These are phyloP conservation scores for Centrocercus urophasianus DNA, from an alignment of 2,113 vertebrate genomes.

Conservation along the genomic window DNA sequence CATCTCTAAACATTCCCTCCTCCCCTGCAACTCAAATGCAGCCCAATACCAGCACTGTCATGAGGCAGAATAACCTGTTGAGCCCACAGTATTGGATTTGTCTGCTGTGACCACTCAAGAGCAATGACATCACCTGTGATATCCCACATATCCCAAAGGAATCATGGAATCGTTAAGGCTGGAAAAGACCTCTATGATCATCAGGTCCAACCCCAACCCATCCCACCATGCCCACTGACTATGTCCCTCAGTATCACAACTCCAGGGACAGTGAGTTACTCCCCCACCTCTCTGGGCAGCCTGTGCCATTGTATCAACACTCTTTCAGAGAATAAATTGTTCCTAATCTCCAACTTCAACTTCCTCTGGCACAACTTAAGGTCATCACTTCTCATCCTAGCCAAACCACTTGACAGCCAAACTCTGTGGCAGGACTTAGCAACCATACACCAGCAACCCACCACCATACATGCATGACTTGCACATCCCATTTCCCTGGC, in stretches of 20 bases:
- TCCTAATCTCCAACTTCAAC: too few species aligned
- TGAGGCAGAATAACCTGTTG: background rate
- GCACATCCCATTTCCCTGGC: background rate
- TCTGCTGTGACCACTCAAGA: background rate
- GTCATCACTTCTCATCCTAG: too few species aligned
- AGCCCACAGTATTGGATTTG: background rate
- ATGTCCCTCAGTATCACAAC: too few species aligned
- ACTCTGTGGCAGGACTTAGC: background rate
- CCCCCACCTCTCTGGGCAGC: too few species aligned
- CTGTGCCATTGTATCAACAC: too few species aligned
- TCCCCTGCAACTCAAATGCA: background rate
- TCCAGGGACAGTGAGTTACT: too few species aligned
- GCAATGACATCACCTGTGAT: background rate
- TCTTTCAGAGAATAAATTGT: too few species aligned
- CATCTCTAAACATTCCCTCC: background rate
- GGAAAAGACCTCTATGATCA: too few species aligned
- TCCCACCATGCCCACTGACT: too few species aligned
- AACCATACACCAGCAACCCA: background rate
- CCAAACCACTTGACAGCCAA: background rate
- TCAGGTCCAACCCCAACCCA: too few species aligned
- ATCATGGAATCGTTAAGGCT: too few species aligned
- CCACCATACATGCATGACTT: rapidly evolving
- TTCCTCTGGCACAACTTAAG: too few species aligned
- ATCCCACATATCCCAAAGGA: rapidly evolving
- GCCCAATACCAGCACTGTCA: background rate